Evolutionary conservation across 1,140 invertebrate genomes (phyloP), one percentile per base, ranked within the genome.

Genomic region (Monomorium pharaonis): DNA sequence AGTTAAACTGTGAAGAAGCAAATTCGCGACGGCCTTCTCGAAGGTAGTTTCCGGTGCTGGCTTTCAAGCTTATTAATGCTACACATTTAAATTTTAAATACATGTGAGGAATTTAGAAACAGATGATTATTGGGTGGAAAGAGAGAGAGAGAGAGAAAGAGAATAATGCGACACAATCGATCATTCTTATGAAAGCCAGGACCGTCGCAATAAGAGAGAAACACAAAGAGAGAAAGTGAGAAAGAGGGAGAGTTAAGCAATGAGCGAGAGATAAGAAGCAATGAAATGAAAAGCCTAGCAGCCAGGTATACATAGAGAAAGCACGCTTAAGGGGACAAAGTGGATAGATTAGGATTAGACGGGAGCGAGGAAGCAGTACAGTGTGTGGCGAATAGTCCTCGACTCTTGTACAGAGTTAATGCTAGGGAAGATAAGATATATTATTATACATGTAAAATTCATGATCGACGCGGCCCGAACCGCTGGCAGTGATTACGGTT

Each of bases 361-460:
- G 76, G 85, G 81, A 89, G 91, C 87, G 90, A 91, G 86, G 90
- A 91, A 92, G 85, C 88, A 87, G 86, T 88, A 21, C 27, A 78
- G 88, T 90, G 91, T 88, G 4, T 7, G 89, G 90, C 86, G 86
- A 89, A 93, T 87, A 91, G 90, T 92, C 91, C 91, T 91, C 86
- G 90, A 90, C 91, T 92, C 92, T 93, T 92, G 92, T 93, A 92
- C 92, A 93, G 92, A 94, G 89, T 91, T 92, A 88, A 90, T 80
- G 65, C 84, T 92, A 89, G 89, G 92, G 88, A 91, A 86, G 49
- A 83, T 91, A 91, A 93, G 86, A 88, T 88, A 89, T 89, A 89
- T 74, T 92, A 92, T 91, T 86, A 78, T 80, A 88, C 54, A 88
- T 76, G 58, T 63, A 78, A 77, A 75, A 84, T 84, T 44, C 44